Conservation (phyloP, 2,113 vertebrate genomes). For the Globicephala melas region DNA sequence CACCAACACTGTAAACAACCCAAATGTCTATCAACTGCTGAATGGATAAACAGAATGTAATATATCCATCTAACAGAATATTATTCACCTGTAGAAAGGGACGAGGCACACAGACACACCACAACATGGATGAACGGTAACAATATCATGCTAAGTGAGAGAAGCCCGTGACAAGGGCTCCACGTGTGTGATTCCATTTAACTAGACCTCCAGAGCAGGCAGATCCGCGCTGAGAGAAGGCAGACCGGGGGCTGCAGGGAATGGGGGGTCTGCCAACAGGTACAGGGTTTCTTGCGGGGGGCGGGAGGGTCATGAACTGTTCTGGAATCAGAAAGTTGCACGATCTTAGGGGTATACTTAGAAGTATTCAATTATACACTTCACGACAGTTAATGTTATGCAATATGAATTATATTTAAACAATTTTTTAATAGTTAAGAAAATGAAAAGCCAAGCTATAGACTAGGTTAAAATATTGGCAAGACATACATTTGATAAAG, state of each 20-base stretch:
- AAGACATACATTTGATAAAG: background rate
- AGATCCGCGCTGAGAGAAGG: background rate
- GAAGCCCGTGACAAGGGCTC: background rate
- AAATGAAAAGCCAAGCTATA: background rate
- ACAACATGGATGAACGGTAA: fast-evolving
- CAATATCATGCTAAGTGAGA: background rate
- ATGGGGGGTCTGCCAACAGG: background rate
- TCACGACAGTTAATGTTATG: background rate
- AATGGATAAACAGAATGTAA: fast-evolving
- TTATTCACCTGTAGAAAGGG: too few relatives aligned
- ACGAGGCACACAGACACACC: background rate
- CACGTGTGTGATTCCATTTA: fast-evolving
- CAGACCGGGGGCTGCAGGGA: background rate
- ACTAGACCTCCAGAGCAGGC: fast-evolving
- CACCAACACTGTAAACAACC: background rate
- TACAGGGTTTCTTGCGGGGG: background rate
- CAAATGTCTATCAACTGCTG: too few relatives aligned
- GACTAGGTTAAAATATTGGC: background rate
- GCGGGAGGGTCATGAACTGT: background rate
- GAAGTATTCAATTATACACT: background rate
- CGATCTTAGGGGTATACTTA: background rate
- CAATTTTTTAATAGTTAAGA: background rate
- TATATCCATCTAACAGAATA: too few relatives aligned
- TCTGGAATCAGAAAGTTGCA: background rate
- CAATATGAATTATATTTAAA: background rate